Evolutionary conservation across 2,888 invertebrate species (phyloP).

Genomic region (Noctua janthe): DNA sequence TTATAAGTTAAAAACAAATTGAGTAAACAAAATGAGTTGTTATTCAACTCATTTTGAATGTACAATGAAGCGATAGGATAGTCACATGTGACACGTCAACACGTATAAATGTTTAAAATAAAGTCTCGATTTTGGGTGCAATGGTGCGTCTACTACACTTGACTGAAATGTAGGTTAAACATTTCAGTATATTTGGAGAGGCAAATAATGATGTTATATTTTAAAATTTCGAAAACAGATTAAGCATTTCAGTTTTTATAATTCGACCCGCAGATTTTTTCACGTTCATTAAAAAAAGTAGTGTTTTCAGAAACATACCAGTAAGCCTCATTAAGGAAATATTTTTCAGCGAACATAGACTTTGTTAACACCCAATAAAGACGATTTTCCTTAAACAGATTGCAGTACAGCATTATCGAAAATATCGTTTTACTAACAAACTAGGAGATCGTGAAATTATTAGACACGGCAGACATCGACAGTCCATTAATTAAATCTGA

Average conservation of each 20-base stretch:
- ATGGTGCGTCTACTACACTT: slow-evolving; percentile 21
- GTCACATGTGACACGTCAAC: slow-evolving; percentile 1
- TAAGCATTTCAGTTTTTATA: slow-evolving; percentile 10
- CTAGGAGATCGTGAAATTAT: slow-evolving; percentile 64
- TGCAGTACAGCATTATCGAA: slow-evolving; percentile 24
- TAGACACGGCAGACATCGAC: slow-evolving; percentile 68
- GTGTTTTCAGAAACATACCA: slow-evolving; percentile 5
- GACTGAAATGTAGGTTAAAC: slow-evolving; percentile 25
- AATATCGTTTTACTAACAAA: slow-evolving; percentile 57
- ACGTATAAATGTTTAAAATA: slow-evolving; percentile 26
- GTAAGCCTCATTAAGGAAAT: slow-evolving; percentile 34
- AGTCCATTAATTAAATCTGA: slow-evolving; percentile 80
- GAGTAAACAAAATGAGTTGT: not conserved
- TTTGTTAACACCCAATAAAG: slow-evolving; percentile 24
- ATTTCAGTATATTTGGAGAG: slow-evolving; percentile 10
- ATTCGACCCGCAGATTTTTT: not conserved
- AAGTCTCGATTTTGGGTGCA: slow-evolving; percentile 21
- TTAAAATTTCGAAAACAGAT: not conserved
- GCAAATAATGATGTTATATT: slow-evolving; percentile 2
- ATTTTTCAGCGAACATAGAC: slow-evolving; percentile 6
- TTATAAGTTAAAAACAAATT: not conserved
- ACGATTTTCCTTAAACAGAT: slow-evolving; percentile 16
- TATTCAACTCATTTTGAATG: not conserved
- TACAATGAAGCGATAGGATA: slow-evolving; percentile 33
- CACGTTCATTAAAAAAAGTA: slow-evolving; percentile 12